Conservation (phyloP, 1,140 invertebrate species). For the Amyelois transitella region DNA sequence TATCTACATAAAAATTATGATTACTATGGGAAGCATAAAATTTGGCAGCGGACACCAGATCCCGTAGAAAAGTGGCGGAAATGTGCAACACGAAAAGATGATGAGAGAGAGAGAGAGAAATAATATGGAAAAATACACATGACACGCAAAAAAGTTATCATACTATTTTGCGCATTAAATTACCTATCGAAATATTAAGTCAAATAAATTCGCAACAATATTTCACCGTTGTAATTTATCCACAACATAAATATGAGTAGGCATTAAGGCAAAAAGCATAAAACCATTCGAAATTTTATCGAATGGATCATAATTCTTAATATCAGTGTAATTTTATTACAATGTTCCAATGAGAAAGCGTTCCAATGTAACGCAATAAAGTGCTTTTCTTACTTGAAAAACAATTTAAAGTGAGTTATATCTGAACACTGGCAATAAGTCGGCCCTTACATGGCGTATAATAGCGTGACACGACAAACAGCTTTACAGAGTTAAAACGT, state of each 20-base stretch:
- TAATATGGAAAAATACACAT: too few species aligned
- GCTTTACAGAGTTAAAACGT: constrained; percentile 39
- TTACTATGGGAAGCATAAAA: too few species aligned
- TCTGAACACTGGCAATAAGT: constrained; percentile 58
- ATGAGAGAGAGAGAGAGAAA: too few species aligned
- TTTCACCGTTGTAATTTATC: constrained; percentile 32
- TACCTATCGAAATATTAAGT: too few species aligned
- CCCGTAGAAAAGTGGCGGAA: too few species aligned
- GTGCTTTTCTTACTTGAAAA: constrained; percentile 43
- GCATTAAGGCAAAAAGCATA: constrained; percentile 45
- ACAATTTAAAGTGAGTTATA: constrained; percentile 69
- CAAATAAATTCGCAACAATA: constrained; percentile 2
- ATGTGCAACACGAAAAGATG: too few species aligned
- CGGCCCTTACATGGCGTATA: constrained; percentile 68
- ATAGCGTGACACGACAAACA: constrained; percentile 73
- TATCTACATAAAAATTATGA: too few species aligned
- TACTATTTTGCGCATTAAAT: too few species aligned
- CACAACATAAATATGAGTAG: constrained; percentile 38
- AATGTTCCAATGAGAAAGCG: constrained; percentile 49
- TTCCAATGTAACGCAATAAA: constrained; percentile 58
- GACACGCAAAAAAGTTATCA: too few species aligned
- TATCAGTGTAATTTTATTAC: constrained; percentile 53
- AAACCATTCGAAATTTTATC: constrained; percentile 42
- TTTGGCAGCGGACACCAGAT: too few species aligned
- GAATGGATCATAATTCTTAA: constrained; percentile 51